Conservation (phyloP, 2,888 invertebrate species). For the Diaphora mendica region DNA sequence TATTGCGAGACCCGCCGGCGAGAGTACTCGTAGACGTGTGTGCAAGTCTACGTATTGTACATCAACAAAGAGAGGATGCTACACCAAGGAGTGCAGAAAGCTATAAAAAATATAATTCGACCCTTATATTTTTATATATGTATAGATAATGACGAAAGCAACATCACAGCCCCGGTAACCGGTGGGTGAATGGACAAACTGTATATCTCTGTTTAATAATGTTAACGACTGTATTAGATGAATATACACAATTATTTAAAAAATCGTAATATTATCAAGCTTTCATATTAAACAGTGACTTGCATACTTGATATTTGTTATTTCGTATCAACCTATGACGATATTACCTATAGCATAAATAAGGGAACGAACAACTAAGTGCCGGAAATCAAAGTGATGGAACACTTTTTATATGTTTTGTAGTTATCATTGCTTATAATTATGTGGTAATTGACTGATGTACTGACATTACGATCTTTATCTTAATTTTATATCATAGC, state of each 20-base stretch:
- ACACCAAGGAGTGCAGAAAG: no score
- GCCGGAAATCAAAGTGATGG: constrained; percentile 4
- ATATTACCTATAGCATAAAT: neutral
- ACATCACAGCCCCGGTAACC: no score
- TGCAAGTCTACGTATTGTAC: no score
- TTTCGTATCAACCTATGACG: neutral
- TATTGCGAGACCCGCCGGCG: no score
- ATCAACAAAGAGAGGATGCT: no score
- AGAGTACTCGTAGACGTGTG: no score
- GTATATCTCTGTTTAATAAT: neutral
- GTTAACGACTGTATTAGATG: neutral
- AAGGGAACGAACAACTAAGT: neutral
- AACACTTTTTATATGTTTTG: constrained; percentile 2
- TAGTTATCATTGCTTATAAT: constrained; percentile 19
- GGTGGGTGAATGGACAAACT: no score
- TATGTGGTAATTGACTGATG: constrained; percentile 11
- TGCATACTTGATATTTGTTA: neutral
- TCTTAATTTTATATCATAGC: no score
- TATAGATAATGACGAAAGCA: no score
- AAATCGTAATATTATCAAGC: neutral
- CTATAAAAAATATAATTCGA: no score
- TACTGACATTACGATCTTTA: no score
- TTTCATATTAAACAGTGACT: constrained; percentile 1
- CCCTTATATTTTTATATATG: no score
- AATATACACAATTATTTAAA: neutral